A percentile compares a stretch with the other conserved stretches of the same genome.
Evolutionary conservation across 2,113 vertebrate genomes (phyloP).

Genomic region (Apteryx mantelli): DNA sequence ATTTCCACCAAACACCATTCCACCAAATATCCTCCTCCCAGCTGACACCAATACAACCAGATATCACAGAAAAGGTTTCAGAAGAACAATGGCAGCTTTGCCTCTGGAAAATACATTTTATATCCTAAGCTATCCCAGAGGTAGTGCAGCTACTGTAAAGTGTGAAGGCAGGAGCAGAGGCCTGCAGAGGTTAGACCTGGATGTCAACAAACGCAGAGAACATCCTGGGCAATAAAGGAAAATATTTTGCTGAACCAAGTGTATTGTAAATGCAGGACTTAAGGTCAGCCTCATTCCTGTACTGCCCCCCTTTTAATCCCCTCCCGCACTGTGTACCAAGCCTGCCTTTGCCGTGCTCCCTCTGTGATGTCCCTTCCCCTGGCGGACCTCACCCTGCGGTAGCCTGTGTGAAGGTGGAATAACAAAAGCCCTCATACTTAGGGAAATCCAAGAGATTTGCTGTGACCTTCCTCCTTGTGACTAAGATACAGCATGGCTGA

Average conservation of each 20-base stretch:
- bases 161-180: background rate
- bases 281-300: background rate
- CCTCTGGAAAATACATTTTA: background rate
- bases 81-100: background rate
- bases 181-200: background rate
- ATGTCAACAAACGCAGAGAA: background rate
- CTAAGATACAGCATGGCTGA: background rate
- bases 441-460: background rate
- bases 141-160: background rate
- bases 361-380: background rate
- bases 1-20: background rate
- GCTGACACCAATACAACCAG: background rate
- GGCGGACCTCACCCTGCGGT: background rate
- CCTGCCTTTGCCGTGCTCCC: background rate
- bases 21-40: background rate
- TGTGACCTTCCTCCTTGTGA: slow-evolving; percentile 22
- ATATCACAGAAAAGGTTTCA: background rate
- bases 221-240: background rate
- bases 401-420: background rate
- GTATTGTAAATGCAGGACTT: background rate
- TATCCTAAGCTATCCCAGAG: background rate
- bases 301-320: background rate
- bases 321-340: background rate
- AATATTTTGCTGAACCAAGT: background rate
- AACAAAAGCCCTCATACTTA: slow-evolving; percentile 22